Conservation (phyloP, 2,113 vertebrate species). For the Nothoprocta perdicaria region DNA sequence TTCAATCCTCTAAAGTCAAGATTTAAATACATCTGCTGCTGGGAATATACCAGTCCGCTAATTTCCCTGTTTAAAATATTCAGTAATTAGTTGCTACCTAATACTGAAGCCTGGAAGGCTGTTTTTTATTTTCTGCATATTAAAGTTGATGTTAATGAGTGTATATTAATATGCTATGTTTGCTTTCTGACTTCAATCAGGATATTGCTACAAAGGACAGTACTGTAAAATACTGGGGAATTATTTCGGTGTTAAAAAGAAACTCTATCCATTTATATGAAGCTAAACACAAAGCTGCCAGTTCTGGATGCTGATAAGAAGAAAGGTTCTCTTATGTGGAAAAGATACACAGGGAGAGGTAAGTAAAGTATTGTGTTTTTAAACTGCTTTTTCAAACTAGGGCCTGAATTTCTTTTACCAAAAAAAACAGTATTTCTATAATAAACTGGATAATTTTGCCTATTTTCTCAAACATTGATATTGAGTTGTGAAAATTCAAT, state of each 20-base stretch:
- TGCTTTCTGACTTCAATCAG: not conserved
- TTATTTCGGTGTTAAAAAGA: not conserved
- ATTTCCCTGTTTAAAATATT: not conserved
- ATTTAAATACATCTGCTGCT: not conserved
- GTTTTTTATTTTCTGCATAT: not conserved
- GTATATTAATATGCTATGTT: not conserved
- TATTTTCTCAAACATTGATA: rapidly evolving
- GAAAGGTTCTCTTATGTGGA: not conserved
- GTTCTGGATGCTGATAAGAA: not conserved
- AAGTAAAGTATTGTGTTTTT: not conserved
- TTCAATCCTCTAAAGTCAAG: not conserved
- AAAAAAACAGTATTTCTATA: not conserved
- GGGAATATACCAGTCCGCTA: not conserved
- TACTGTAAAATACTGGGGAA: not conserved
- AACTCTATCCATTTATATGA: not conserved
- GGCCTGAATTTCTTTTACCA: not conserved
- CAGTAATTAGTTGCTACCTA: not conserved
- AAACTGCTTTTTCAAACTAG: not conserved
- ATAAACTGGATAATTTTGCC: not conserved
- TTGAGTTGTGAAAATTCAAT: rapidly evolving
- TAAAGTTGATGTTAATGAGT: not conserved
- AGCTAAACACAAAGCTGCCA: not conserved
- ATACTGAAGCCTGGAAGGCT: not conserved
- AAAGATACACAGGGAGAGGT: not conserved
- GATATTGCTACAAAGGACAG: not conserved